phyloP scores from a whole-genome alignment of 2,113 vertebrate species.

The Psophia crepitans region DNA sequence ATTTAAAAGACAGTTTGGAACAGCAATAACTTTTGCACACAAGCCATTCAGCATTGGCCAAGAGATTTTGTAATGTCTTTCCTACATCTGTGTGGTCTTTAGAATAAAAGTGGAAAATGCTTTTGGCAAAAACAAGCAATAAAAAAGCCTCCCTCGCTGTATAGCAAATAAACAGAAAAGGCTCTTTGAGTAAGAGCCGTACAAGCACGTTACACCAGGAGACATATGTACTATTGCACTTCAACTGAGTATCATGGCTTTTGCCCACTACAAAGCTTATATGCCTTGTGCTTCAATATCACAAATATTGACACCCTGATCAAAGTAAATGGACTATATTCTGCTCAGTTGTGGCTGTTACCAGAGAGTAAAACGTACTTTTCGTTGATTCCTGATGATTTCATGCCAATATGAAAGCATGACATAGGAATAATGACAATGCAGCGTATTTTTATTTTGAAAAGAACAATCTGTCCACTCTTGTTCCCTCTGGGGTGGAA shows the following conservation, averaged over 20 bases:
- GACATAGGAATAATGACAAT: neutral
- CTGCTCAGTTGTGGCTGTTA: neutral
- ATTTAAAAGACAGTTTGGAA: neutral
- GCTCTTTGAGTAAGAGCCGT: neutral
- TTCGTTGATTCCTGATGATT: slow-evolving; percentile 5
- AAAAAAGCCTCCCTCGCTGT: neutral
- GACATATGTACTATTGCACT: neutral
- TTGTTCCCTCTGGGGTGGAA: neutral
- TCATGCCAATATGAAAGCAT: neutral
- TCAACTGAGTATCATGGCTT: neutral
- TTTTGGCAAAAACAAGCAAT: slow-evolving; percentile 5
- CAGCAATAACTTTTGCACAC: neutral
- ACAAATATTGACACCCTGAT: slow-evolving; percentile 9
- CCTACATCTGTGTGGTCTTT: neutral
- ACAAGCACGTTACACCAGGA: neutral
- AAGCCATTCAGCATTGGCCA: neutral
- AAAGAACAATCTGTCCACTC: neutral
- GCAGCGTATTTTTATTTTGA: neutral
- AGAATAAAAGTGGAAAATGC: neutral
- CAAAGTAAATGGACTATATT: slow-evolving; percentile 13
- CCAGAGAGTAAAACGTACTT: neutral
- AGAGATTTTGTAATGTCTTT: neutral
- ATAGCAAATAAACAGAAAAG: neutral
- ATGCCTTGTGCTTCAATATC: neutral
- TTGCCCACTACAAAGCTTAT: neutral